Evolutionary conservation across 2,888 invertebrate species (phyloP), one percentile per base, ranked within the genome.

Genomic region (Cybosia mesomella): DNA sequence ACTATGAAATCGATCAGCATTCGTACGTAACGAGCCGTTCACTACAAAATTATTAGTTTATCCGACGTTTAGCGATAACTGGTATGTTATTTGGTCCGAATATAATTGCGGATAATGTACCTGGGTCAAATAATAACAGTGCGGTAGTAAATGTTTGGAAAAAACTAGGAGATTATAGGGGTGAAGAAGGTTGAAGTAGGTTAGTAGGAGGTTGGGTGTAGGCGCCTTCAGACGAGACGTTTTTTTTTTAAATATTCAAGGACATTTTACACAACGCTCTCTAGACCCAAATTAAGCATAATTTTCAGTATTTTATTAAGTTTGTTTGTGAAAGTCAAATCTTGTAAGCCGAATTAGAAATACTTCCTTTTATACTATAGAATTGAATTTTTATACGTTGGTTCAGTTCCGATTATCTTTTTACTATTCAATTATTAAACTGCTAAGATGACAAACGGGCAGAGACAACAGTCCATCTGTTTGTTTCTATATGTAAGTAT

Each of bases 41-140:
- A 81, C 80, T 74, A 81, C 83, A 83, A 81, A n/a, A 84, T 85
- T 84, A 87, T 76, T 81, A 76, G 75, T 74, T 81, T 68, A 82
- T 72, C 84, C 79, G 70, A 60, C 81, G 78, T 87, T 89, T 89
- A 85, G 78, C 67, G 76, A 74, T 74, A 72, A 74, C 75, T 83
- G 73, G 68, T 78, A 77, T 86, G 84, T 88, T 86, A 89, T 89
- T 90, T 88, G 77, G 85, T 67, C 74, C 82, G 79, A 80, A 77
- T 83, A 86, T 91, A 90, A 91, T 91, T 85, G 82, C 77, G 77
- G 83, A 82, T 87, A 89, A 89, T 87, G 84, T 80, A 83, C 73
- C 78, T 78, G 84, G 84, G 85, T 89, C 86, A 88, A 84, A 87
- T 49, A 87, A 88, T 89, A 88, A 90, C 85, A 73, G 63, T 60